Evolutionary conservation across 2,888 invertebrate genomes (phyloP), one percentile per base, ranked within the genome.

Genomic region (Ophion ventricosus): DNA sequence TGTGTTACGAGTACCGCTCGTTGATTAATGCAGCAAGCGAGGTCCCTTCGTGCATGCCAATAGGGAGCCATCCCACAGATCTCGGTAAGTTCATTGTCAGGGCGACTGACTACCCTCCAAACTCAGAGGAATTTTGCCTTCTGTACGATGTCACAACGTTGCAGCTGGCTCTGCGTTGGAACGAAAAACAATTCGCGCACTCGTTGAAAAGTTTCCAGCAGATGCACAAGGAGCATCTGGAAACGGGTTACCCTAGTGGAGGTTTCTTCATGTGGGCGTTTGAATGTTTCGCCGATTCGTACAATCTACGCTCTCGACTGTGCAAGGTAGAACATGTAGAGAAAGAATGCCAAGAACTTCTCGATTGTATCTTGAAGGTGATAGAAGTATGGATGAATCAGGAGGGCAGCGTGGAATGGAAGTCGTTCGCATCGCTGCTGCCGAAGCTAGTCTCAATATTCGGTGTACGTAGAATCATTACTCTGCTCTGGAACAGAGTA

Each of bases 1-100:
- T 91, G 35, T 90, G 89, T 78, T 85, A 90, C 43, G 87, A 90
- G 74, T 91, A 91, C 84, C 88, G 90, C 78, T 54, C 76, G 17
- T 20, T 70, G 54, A 81, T n/a, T 26, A 77, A 20, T 20, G 26
- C 43, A 1, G 43, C 10, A 17, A 54, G 43, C 1, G 2, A 5
- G 0, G 26, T 59, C 20, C 40, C 25, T 10, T 14, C 61, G 1
- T 5, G 43, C 0, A 3, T 23, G 59, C 25, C 25, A 0, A 56
- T 23, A 25, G 40, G 25, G 2, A 57, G 7, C 14, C 10, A 43
- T 3, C 20, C 43, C 54, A n/a, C 73, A n/a, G 79, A 87, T 40
- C 26, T 85, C 1, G 43, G 20, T 67, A 70, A n/a, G 69, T 70
- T 69, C n/a, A 72, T 82, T 0, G 17, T 25, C 23, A 26, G 26